Percentiles rank a stretch among this genome's conserved stretches.
Conservation (phyloP, 2,888 invertebrate species). For the Pocota personata region DNA sequence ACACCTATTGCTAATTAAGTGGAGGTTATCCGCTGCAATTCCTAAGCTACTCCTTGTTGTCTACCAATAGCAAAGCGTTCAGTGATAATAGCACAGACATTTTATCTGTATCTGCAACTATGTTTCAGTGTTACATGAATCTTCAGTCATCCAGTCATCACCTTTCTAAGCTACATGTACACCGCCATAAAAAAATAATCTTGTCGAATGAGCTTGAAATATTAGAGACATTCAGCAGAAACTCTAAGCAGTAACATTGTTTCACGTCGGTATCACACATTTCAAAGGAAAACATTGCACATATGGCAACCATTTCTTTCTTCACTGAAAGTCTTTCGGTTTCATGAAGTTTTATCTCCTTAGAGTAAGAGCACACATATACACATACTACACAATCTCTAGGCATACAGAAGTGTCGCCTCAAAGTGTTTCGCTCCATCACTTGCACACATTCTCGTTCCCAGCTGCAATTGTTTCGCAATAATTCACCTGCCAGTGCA, state of each 20-base stretch:
- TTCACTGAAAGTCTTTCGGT: constrained; percentile 2
- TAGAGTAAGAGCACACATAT: constrained; percentile 29
- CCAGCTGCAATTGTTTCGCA: constrained; percentile 65
- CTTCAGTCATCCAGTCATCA: background rate
- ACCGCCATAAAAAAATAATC: background rate
- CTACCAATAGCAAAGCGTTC: too few relatives aligned
- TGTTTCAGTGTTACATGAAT: background rate
- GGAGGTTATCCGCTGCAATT: too few relatives aligned
- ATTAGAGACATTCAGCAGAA: background rate
- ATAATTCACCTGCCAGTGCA: constrained; percentile 56
- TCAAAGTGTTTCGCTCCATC: constrained; percentile 45
- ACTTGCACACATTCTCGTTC: constrained; percentile 36
- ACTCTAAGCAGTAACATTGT: background rate
- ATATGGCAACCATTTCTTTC: constrained; percentile 30
- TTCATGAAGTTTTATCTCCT: constrained; percentile 25
- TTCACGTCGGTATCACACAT: background rate
- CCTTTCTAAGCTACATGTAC: background rate
- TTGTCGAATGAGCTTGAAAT: background rate
- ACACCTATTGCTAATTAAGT: too few relatives aligned
- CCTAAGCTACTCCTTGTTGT: too few relatives aligned
- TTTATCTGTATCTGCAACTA: too few relatives aligned
- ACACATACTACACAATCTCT: constrained; percentile 22
- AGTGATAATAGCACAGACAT: too few relatives aligned
- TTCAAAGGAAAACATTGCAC: constrained; percentile 4
- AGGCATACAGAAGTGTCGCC: constrained; percentile 42